Conservation (phyloP, 2,797 vertebrate genomes). For the Sebastes glaucus region DNA sequence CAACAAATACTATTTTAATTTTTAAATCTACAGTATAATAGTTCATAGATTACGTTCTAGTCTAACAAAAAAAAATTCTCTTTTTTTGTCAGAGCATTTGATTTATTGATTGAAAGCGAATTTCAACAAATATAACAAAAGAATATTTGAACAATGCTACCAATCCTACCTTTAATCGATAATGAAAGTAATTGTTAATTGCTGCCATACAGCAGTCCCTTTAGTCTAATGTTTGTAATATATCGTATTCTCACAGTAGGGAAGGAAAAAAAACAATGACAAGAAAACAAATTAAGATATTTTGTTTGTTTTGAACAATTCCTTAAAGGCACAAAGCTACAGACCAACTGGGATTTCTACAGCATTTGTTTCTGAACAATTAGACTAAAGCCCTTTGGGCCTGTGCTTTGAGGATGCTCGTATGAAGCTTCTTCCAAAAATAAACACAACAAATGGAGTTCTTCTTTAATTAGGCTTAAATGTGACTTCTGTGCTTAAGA, state of each 20-base stretch:
- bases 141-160: neutral
- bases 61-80: no score
- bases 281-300: conserved; percentile 29
- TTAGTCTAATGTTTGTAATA: neutral
- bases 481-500: conserved; percentile 62
- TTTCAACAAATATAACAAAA: no score
- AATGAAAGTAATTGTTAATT: neutral
- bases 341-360: conserved; percentile 33
- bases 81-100: no score
- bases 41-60: no score
- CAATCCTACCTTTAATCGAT: neutral
- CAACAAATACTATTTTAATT: no score
- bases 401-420: conserved; percentile 8
- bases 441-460: conserved; percentile 60
- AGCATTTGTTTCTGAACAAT: conserved; percentile 52
- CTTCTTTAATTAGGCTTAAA: conserved; percentile 64
- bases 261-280: neutral
- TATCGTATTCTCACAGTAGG: neutral
- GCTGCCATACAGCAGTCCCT: neutral
- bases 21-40: no score
- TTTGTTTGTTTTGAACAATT: conserved; percentile 26
- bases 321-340: neutral
- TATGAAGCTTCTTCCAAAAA: conserved; percentile 47
- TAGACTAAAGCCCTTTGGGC: conserved; percentile 44
- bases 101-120: no score